Evolutionary conservation across 2,888 invertebrate genomes (phyloP), one percentile per base, ranked within the genome.

Genomic region (Brachylomia viminalis): DNA sequence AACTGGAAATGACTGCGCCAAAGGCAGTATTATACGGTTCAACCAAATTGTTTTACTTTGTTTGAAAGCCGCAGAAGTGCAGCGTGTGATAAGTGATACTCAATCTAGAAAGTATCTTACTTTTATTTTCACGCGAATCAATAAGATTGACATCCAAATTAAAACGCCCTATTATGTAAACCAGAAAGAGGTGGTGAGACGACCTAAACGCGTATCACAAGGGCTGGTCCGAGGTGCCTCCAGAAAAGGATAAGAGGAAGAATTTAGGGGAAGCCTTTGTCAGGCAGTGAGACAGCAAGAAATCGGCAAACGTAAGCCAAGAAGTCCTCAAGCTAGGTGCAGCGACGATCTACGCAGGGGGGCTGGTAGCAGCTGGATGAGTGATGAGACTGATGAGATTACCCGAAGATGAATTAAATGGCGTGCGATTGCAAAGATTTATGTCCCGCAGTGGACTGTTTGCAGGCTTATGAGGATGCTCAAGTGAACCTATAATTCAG

Each of bases 401-500:
- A 42, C 3, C n/a, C 17, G 30, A 52, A 0, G 7, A 72, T 27
- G 30, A 33, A 23, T 30, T 17, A 58, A 38, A 30, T 49, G 17
- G 1, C 23, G 5, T 23, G 38, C 27, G 10, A 23, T 42, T 61
- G 23, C 15, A 67, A 45, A 64, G 2, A 30, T 30, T 4, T n/a
- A 30, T n/a, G 11, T 42, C 11, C 72, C 45, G 17, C 33, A 33
- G 6, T 33, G 10, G 30, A 13, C 23, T 42, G 30, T 17, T 49
- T 49, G n/a, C 1, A 65, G n/a, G 15, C 8, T 54, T 45, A 20
- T 6, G 8, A 15, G 27, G 23, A 54, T 30, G n/a, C 30, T 23
- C 2, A 38, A 59, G 13, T 49, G 42, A 79, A 45, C 23, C 52
- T n/a, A 23, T 30, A 54, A 45, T 70, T 70, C 45, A 61, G 27